Evolutionary conservation across 2,113 vertebrate species (phyloP).

Genomic region (Chloropsis cyanopogon): DNA sequence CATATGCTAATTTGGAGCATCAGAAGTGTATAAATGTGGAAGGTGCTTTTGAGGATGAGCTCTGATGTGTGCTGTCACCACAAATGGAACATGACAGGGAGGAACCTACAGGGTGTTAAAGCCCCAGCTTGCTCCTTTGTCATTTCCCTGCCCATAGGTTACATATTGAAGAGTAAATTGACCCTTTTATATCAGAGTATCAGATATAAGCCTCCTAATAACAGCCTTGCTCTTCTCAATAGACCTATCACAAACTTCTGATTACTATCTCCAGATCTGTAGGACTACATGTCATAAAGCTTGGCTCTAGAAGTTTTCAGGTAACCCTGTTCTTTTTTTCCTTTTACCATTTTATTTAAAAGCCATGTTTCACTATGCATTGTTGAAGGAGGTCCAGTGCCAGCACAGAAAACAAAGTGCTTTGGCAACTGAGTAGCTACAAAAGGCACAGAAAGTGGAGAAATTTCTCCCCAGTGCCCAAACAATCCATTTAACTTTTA

Average conservation of each 20-base stretch:
- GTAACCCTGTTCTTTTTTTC: neutral
- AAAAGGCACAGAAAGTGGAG: neutral
- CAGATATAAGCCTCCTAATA: neutral
- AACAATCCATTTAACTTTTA: neutral
- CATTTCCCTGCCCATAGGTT: neutral
- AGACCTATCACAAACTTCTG: neutral
- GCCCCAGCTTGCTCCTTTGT: neutral
- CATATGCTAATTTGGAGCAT: neutral
- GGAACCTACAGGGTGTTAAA: neutral
- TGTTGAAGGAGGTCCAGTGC: neutral
- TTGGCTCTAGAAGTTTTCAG: neutral
- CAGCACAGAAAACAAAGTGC: neutral
- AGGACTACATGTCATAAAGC: neutral
- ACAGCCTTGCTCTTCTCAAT: neutral
- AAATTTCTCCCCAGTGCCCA: neutral
- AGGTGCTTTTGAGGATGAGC: constrained; percentile 19
- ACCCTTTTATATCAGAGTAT: neutral
- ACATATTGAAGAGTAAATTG: neutral
- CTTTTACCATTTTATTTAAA: neutral
- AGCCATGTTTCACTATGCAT: neutral
- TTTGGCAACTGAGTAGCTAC: neutral
- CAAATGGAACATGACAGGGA: neutral
- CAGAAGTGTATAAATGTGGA: neutral
- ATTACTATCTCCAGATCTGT: neutral
- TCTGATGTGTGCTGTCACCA: neutral